Base-by-base conservation (phyloP, 2,797 vertebrate species). In the Peromyscus nudipes region DNA sequence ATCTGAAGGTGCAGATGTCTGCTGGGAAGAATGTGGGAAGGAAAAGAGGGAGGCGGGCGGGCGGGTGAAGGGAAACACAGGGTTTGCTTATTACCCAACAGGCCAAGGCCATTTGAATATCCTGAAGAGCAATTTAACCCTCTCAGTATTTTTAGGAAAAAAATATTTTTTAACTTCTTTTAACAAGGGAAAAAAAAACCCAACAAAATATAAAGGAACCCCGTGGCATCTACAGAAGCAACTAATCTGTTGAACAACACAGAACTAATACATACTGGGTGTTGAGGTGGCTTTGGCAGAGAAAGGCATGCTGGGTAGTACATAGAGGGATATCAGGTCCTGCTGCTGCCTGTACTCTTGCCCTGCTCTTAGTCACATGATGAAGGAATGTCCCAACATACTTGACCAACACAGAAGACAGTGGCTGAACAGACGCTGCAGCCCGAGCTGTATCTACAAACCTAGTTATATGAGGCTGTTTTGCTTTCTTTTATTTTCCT, bases 151-250 rank as follows among this genome's bases (percentile, higher is more conserved):
- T 82, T 46, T 64, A 76, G 71, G 46, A 60, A 84, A 49, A 67
- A 49, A 23, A 12, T 11, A 23, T 21, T 27, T 67, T 57, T 27
- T 14, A 60, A 19, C 6, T 82, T 60, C 11, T 67, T 89, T 69
- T 37, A 69, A 91, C 13, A 84, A 65, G 34, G 5, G 6, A 37
- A 71, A 83, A 1, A 37, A 55, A 34, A 85, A 31, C 11, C 11
- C 76, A 95, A 89, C 19, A 82, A 77, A 94, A 89, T 46, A 65
- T 0, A 67, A 89, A 76, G 43, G 69, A 76, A 90, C 81, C 4
- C 23, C 10, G 16, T 0, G 16, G 49, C 1, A 0, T 46, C 73
- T 49, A 62, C 16, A 82, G 46, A 90, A 6, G 13, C 57, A 60
- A 37, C 23, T 55, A 14, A 55, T 40, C 60, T 93, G 43, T 11